A percentile compares a stretch with the other conserved stretches of the same genome.
Conservation (phyloP, 2,888 invertebrate genomes). For the Cerastoderma edule region DNA sequence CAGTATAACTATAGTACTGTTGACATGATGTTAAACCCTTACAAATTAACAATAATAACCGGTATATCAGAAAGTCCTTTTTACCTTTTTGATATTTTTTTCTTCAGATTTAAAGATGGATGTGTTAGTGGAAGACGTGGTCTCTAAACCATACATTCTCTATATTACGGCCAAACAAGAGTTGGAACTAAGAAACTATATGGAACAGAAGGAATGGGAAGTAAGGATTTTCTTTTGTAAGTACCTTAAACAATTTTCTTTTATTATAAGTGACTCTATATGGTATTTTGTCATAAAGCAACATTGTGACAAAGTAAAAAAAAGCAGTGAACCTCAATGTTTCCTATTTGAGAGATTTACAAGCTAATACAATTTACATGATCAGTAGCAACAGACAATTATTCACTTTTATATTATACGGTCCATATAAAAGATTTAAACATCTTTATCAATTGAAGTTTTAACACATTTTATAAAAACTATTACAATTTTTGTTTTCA, state of each 20-base stretch:
- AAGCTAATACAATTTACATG: neutral
- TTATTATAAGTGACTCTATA: neutral
- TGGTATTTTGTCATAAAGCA: neutral
- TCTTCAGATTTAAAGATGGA: neutral
- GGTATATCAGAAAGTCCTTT: neutral
- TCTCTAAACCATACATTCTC: conserved; percentile 14
- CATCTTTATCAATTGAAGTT: too few relatives aligned
- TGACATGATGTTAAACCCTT: neutral
- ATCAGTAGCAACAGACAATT: neutral
- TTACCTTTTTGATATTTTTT: neutral
- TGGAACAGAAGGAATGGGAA: conserved; percentile 4
- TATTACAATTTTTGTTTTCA: too few relatives aligned
- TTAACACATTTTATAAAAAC: too few relatives aligned
- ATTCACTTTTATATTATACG: too few relatives aligned
- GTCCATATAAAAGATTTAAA: too few relatives aligned
- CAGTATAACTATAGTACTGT: neutral
- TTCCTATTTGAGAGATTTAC: neutral
- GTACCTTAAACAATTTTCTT: too few relatives aligned
- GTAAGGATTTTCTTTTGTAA: conserved; percentile 15
- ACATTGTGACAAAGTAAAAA: neutral
- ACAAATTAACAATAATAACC: neutral
- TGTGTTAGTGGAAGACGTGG: neutral
- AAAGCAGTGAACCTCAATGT: neutral
- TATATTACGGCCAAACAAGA: conserved; percentile 18
- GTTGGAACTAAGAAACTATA: neutral